Evolutionary conservation across 2,113 vertebrate species (phyloP), one percentile per base, ranked within the genome.

Genomic region (Nannobrachium achirus): DNA sequence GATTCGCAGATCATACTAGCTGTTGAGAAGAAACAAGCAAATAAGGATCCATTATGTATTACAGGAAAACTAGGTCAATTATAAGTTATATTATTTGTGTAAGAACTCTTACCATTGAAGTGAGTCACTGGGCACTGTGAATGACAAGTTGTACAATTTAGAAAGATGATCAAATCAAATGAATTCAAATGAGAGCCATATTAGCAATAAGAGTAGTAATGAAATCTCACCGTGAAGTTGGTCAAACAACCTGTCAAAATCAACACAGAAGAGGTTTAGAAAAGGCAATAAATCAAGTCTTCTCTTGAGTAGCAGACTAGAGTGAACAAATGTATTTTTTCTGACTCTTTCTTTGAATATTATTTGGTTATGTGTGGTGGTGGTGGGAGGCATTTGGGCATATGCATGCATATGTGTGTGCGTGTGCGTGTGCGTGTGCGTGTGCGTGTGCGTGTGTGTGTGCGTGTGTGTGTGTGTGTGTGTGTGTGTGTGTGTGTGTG

Each of bases 51-150:
- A 4, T 1, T 33, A 33, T 33, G 25, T 4, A 33, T 33, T 33
- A 1, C 7, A 38, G 3, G 7, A 38, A 52, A 56, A n/a, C 7
- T 58, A 14, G 25, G 3, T 33, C 25, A 33, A 4, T 33, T 33
- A 33, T 33, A 5, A 4, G 14, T 8, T 5, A 9, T 8, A 40
- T 14, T 2, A 14, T 33, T 2, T 1, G 2, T 46, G 1, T 20
- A 8, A 40, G 1, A 46, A 10, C 0, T 62, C 86, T 83, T 81
- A 93, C 92, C 76, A 13, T 89, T 91, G 57, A 71, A 18, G 7
- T 0, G 46, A 13, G 40, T 91, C 2, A 8, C 42, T 8, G 73
- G 75, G 73, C 92, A 93, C 92, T 93, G 76, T 64, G 10, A 48
- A 71, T 1, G 6, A 76, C 1, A 68, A 2, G 9, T 10, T 9